Conservation (phyloP, 2,888 invertebrate species). For the Scaptomyza reducta region DNA sequence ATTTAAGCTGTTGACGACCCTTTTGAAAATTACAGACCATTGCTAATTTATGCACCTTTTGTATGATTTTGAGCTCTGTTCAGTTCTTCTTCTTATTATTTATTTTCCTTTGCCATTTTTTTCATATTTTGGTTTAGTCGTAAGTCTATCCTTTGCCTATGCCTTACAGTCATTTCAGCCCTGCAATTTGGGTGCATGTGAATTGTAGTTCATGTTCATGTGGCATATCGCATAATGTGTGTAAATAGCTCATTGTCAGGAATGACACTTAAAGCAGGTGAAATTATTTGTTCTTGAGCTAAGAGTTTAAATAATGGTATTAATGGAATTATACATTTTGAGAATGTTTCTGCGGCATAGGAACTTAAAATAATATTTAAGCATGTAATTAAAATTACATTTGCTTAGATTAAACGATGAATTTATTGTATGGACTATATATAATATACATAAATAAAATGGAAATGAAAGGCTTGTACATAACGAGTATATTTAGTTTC, state of each 20-base stretch:
- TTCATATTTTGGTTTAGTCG: constrained; percentile 8
- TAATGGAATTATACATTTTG: too few species aligned
- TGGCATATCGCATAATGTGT: constrained; percentile 52
- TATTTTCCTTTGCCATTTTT: constrained; percentile 18
- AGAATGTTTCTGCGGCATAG: too few species aligned
- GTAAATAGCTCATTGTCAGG: constrained; percentile 48
- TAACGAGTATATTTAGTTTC: too few species aligned
- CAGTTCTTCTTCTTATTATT: background rate
- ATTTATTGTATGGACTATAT: too few species aligned
- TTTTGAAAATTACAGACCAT: constrained; percentile 77
- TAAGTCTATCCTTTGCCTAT: constrained; percentile 33
- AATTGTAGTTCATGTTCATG: constrained; percentile 52
- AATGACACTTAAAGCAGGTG: constrained; percentile 15
- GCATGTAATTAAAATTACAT: too few species aligned
- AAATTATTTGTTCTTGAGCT: constrained; percentile 3
- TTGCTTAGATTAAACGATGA: too few species aligned
- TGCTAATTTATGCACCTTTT: constrained; percentile 78
- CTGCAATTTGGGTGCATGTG: constrained; percentile 18
- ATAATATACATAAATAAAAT: too few species aligned
- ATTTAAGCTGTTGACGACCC: constrained; percentile 71
- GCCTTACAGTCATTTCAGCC: constrained; percentile 30
- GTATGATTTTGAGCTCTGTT: constrained; percentile 67
- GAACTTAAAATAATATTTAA: too few species aligned
- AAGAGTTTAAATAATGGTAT: background rate
- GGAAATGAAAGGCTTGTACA: too few species aligned